These are phyloP conservation scores for Sorex maritimensis DNA, from an alignment of 2,797 vertebrate species.

Conservation along the genomic window DNA sequence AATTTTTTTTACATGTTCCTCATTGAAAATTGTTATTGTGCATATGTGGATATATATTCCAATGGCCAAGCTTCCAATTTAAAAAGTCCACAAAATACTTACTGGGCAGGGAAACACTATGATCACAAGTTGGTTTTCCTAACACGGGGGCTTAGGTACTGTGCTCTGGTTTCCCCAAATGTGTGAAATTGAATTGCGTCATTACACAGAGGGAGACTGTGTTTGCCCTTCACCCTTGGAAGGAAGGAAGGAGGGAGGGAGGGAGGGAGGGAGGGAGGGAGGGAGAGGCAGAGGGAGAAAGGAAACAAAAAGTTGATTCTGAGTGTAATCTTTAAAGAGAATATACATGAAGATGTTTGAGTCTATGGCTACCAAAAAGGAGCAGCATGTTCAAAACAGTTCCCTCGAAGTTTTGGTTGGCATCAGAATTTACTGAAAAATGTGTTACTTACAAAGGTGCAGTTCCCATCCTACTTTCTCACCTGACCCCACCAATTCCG, in stretches of 20 bases:
- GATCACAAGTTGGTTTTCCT: too few relatives aligned
- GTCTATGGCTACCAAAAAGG: neutral
- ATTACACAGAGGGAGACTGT: too few relatives aligned
- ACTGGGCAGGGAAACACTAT: too few relatives aligned
- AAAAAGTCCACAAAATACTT: too few relatives aligned
- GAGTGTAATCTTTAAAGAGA: slow-evolving; percentile 25
- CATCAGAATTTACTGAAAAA: neutral
- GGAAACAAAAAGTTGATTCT: neutral
- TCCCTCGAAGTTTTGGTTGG: neutral
- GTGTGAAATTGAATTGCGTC: too few relatives aligned
- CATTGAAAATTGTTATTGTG: neutral
- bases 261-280: too few relatives aligned
- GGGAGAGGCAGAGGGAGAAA: too few relatives aligned
- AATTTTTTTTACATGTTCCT: neutral
- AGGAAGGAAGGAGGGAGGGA: too few relatives aligned
- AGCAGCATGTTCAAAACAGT: neutral
- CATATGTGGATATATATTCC: neutral
- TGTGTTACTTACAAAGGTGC: neutral
- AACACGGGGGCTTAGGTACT: too few relatives aligned
- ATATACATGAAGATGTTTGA: neutral
- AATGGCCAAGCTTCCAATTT: neutral
- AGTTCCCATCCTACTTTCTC: neutral
- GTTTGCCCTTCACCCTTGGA: too few relatives aligned
- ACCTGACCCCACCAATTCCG: neutral
- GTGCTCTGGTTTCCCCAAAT: too few relatives aligned